Evolutionary conservation across 2,888 invertebrate species (phyloP).

Genomic region (Cheiracanthium punctorium): DNA sequence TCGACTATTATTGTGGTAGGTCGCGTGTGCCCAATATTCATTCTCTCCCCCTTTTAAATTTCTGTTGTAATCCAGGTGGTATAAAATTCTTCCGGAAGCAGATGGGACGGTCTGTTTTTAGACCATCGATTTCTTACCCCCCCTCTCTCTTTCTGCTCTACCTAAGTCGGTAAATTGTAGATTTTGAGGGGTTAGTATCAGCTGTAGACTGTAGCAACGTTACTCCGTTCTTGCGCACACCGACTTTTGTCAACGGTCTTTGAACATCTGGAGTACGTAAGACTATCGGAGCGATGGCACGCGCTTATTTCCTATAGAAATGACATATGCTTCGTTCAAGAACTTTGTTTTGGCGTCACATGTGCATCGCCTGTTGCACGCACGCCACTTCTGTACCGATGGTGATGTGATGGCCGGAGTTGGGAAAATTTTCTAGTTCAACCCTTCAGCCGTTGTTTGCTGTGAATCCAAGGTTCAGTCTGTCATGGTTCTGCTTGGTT

Average conservation of each 20-base stretch:
- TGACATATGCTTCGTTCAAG: background rate
- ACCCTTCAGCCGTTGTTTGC: too few relatives aligned
- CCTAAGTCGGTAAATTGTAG: background rate
- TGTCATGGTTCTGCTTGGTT: too few relatives aligned
- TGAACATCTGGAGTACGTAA: slow-evolving; percentile 27
- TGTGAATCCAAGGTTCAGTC: too few relatives aligned
- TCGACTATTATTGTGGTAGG: slow-evolving; percentile 27
- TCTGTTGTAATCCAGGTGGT: slow-evolving; percentile 19
- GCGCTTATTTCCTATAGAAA: background rate
- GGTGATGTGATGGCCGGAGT: too few relatives aligned
- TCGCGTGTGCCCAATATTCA: slow-evolving; percentile 13
- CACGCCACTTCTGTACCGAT: too few relatives aligned
- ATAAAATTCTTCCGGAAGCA: slow-evolving; percentile 42
- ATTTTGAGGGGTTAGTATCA: slow-evolving; percentile 1
- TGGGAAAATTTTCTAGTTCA: too few relatives aligned
- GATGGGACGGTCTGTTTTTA: slow-evolving; percentile 27
- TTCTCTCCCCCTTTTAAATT: slow-evolving; percentile 17
- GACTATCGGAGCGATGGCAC: slow-evolving; percentile 3
- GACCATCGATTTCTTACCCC: background rate
- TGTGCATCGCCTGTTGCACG: too few relatives aligned
- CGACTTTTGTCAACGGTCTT: slow-evolving; percentile 37
- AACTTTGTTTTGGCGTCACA: background rate
- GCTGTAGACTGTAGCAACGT: background rate
- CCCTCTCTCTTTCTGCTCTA: background rate
- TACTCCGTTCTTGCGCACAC: background rate